phyloP scores from a whole-genome alignment of 1,140 invertebrate genomes.

The Episyrphus balteatus region DNA sequence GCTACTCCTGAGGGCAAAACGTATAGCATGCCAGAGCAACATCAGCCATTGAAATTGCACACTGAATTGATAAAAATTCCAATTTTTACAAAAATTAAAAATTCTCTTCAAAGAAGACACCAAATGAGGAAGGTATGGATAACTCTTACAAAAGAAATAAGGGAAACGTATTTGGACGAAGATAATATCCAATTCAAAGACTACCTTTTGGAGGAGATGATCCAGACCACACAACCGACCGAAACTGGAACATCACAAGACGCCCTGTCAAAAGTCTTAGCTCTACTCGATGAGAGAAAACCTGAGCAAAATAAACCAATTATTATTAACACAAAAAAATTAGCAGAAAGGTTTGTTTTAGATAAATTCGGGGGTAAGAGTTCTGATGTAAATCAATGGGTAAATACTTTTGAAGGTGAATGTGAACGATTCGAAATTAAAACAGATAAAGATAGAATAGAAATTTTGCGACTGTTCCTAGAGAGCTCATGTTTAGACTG shows the following conservation, averaged over 20 bases:
- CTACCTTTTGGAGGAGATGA: background rate
- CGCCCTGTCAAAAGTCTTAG: background rate
- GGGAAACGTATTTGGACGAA: background rate
- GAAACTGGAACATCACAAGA: background rate
- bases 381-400: background rate
- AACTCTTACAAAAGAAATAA: background rate
- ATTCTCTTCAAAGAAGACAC: no score
- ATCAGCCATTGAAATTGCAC: background rate
- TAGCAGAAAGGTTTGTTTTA: background rate
- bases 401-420: no score
- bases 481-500: conserved; percentile 23
- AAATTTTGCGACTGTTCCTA: conserved; percentile 17
- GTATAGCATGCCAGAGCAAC: background rate
- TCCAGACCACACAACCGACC: background rate
- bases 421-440: conserved; percentile 7
- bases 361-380: no score
- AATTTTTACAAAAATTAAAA: background rate
- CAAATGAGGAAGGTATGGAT: background rate
- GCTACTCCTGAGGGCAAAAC: background rate
- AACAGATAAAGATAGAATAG: conserved; percentile 8
- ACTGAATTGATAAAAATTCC: background rate
- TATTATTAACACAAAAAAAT: no score
- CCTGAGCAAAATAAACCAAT: background rate
- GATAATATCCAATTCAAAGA: background rate
- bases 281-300: background rate